These are phyloP conservation scores for Apistogramma diplotaenia DNA, from an alignment of 2,113 vertebrate species.

Conservation along the genomic window DNA sequence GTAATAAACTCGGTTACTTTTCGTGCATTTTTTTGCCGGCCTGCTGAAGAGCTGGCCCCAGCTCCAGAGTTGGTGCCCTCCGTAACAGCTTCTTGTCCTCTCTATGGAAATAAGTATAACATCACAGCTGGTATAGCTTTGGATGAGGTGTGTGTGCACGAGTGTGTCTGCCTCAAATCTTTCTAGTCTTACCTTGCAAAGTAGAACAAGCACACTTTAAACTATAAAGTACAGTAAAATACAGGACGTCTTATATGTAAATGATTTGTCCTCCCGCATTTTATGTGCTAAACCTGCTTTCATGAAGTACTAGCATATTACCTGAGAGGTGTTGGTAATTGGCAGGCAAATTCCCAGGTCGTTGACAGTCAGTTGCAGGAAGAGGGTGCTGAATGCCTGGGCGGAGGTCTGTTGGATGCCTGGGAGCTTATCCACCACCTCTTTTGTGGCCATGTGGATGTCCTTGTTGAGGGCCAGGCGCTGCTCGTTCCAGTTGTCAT, in stretches of 20 bases:
- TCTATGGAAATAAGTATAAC: conserved; percentile 73
- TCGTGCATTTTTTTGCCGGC: conserved; percentile 63
- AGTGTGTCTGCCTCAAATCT: background rate
- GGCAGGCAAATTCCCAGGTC: conserved; percentile 97
- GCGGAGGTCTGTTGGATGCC: conserved; percentile 96
- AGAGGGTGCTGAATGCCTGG: conserved; percentile 96
- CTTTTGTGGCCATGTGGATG: conserved; percentile 97
- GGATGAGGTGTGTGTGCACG: too few species aligned
- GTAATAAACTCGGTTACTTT: conserved; percentile 73
- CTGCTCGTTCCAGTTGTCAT: conserved; percentile 99
- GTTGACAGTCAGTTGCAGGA: conserved; percentile 96
- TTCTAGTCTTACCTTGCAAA: background rate
- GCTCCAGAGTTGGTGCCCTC: conserved; percentile 66
- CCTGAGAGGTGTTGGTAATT: conserved; percentile 90
- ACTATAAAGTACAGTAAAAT: background rate
- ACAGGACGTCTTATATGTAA: background rate
- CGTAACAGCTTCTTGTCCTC: conserved; percentile 66
- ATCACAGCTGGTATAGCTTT: conserved; percentile 56
- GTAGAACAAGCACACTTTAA: background rate
- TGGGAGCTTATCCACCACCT: conserved; percentile 97
- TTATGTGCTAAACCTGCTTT: background rate
- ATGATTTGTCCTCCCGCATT: background rate
- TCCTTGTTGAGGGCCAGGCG: conserved; percentile 95
- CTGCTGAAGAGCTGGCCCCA: conserved; percentile 64
- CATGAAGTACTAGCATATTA: too few species aligned